These are phyloP conservation scores for Heliconius nattereri DNA, from an alignment of 1,140 invertebrate genomes.

Conservation along the genomic window DNA sequence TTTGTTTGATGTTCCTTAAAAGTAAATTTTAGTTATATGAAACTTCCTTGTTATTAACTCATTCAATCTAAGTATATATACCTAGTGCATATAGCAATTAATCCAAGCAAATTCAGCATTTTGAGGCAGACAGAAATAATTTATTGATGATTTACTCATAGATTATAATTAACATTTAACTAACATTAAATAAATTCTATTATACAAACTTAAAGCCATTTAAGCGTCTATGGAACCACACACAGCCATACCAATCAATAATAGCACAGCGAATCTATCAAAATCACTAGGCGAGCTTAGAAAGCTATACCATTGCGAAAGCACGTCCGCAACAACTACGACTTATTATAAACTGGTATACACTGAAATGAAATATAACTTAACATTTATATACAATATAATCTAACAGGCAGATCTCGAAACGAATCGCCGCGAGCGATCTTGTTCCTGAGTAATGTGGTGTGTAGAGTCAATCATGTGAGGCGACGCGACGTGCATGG, in stretches of 20 bases:
- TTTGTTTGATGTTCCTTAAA: not conserved
- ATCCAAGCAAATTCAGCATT: too few species aligned
- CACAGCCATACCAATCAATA: not conserved
- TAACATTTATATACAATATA: constrained; percentile 13
- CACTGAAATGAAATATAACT: constrained; percentile 9
- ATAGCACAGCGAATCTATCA: not conserved
- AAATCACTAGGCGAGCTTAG: constrained; percentile 9
- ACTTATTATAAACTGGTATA: constrained; percentile 12
- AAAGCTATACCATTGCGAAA: constrained; percentile 5
- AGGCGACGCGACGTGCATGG: not conserved
- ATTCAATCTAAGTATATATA: too few species aligned
- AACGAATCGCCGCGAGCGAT: not conserved
- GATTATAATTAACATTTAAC: not conserved
- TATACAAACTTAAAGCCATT: not conserved
- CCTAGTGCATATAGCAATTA: too few species aligned
- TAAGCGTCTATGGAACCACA: not conserved
- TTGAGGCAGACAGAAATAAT: too few species aligned
- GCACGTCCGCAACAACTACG: not conserved
- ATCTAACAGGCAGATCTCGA: constrained; percentile 3
- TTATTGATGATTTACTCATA: not conserved
- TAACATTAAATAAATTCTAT: not conserved
- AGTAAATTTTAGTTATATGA: too few species aligned
- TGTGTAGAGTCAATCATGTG: too few species aligned
- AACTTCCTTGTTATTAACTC: too few species aligned
- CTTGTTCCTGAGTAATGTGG: not conserved